Conservation (phyloP, 2,113 vertebrate genomes). For the Lagopus muta region DNA sequence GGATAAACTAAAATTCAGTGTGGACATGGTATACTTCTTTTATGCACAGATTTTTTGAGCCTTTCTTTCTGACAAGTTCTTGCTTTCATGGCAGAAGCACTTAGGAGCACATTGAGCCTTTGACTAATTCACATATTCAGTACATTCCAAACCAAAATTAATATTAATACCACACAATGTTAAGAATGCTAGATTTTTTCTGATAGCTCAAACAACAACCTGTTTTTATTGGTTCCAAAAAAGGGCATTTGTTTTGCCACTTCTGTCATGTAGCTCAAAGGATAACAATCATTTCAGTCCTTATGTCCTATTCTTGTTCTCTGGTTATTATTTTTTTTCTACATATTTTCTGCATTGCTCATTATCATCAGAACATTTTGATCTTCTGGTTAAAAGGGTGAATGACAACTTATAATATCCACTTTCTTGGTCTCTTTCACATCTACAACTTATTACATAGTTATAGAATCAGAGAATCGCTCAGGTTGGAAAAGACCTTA, state of each 20-base stretch:
- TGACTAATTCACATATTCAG: too few species aligned
- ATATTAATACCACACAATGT: not conserved
- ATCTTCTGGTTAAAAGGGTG: not conserved
- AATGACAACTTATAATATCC: not conserved
- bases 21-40: not conserved
- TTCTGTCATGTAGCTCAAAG: not conserved
- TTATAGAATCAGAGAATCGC: too few species aligned
- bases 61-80: not conserved
- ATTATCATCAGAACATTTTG: not conserved
- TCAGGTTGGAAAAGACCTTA: too few species aligned
- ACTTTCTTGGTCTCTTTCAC: not conserved
- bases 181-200: not conserved
- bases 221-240: not conserved
- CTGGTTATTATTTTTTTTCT: rapidly evolving
- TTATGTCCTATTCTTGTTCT: not conserved
- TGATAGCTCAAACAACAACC: not conserved
- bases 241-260: rapidly evolving
- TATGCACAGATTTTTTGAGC: not conserved
- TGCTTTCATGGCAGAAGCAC: not conserved
- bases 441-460: not conserved
- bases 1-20: not conserved
- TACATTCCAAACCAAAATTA: not conserved
- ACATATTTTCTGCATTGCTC: not conserved
- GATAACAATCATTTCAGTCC: not conserved
- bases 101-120: not conserved